Evolutionary conservation across 2,888 invertebrate genomes (phyloP).

Genomic region (Melanotus villosus): DNA sequence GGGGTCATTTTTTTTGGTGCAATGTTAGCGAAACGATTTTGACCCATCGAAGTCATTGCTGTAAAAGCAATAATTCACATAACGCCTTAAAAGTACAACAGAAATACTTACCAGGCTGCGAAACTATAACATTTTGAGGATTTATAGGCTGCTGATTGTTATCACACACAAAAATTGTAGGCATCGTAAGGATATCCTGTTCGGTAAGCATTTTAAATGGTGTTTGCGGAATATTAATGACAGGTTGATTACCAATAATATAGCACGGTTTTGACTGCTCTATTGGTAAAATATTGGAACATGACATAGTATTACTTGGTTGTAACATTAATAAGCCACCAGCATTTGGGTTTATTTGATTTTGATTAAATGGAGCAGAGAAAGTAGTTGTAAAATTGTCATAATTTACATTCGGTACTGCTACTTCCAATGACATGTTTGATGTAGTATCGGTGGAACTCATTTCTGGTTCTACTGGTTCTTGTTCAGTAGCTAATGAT

Average conservation of each 20-base stretch:
- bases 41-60: slow-evolving; percentile 7
- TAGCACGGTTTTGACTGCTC: slow-evolving; percentile 47
- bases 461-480: not conserved
- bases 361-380: slow-evolving; percentile 24
- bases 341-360: slow-evolving; percentile 49
- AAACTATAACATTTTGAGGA: slow-evolving; percentile 17
- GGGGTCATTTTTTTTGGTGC: slow-evolving; percentile 26
- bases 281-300: slow-evolving; percentile 34
- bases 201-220: slow-evolving; percentile 55
- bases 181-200: slow-evolving; percentile 63
- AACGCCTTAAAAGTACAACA: not conserved
- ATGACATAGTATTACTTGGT: slow-evolving; percentile 32
- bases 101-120: slow-evolving; percentile 24
- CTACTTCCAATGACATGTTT: not conserved
- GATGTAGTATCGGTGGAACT: not conserved
- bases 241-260: slow-evolving; percentile 48
- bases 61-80: too few species aligned
- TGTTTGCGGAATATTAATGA: slow-evolving; percentile 44
- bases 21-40: slow-evolving; percentile 22
- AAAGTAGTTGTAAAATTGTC: slow-evolving; percentile 1
- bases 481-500: not conserved
- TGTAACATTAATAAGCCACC: slow-evolving; percentile 51
- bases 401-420: not conserved
- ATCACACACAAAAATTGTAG: slow-evolving; percentile 59
- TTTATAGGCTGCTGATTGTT: slow-evolving; percentile 29